These are phyloP conservation scores for Pollenia amentaria DNA, from an alignment of 2,888 invertebrate species.

Conservation along the genomic window DNA sequence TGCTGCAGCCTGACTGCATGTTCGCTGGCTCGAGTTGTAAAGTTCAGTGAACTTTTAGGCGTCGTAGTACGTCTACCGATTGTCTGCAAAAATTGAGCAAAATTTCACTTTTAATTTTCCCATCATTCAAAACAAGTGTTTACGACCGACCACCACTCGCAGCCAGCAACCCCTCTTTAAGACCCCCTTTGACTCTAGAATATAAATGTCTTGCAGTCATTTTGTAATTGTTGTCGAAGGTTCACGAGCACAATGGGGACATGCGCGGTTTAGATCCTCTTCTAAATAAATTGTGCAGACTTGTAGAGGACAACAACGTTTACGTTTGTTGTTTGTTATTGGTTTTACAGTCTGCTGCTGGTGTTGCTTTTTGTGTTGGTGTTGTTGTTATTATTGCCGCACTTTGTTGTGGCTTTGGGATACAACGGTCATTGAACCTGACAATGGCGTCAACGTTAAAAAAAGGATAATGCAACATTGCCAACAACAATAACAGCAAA, in stretches of 20 bases:
- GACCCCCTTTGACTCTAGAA: neutral
- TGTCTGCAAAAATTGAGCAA: conserved; percentile 77
- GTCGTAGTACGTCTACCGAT: conserved; percentile 72
- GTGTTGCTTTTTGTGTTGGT: conserved; percentile 65
- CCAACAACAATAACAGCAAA: conserved; percentile 55
- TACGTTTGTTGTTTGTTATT: conserved; percentile 77
- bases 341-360: conserved; percentile 53
- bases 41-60: conserved; percentile 74
- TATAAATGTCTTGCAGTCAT: conserved; percentile 15
- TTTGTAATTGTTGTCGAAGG: conserved; percentile 76
- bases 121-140: conserved; percentile 77
- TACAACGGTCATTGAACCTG: conserved; percentile 80
- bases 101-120: conserved; percentile 85
- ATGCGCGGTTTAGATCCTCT: conserved; percentile 67
- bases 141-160: conserved; percentile 27
- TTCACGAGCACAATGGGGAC: conserved; percentile 77
- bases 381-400: conserved; percentile 76
- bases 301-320: conserved; percentile 64
- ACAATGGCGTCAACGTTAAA: conserved; percentile 71
- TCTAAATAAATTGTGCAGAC: conserved; percentile 67
- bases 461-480: conserved; percentile 65
- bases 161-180: neutral
- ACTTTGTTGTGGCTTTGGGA: conserved; percentile 71
- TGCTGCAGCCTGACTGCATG: conserved; percentile 23
- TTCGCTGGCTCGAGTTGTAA: conserved; percentile 6